Conservation (phyloP, 2,888 invertebrate species). For the Julus scanicus region DNA sequence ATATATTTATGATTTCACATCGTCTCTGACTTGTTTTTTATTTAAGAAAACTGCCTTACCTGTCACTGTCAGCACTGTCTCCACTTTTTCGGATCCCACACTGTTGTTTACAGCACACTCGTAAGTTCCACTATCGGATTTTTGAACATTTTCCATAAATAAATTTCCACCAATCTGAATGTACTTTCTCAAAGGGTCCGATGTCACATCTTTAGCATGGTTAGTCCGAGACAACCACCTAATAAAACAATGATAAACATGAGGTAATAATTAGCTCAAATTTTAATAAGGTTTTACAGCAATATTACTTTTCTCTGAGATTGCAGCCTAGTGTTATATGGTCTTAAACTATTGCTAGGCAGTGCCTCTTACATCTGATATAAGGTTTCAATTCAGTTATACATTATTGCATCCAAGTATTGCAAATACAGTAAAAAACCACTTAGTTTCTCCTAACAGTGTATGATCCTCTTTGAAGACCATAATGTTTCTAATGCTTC, state of each 20-base stretch:
- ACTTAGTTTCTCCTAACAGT: not conserved
- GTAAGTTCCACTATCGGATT: conserved; percentile 94
- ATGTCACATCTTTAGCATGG: not conserved
- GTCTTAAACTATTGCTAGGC: not conserved
- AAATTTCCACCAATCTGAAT: conserved; percentile 91
- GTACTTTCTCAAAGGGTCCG: not conserved
- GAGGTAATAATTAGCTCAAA: not conserved
- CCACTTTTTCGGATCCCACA: conserved; percentile 90
- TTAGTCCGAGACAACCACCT: conserved; percentile 48
- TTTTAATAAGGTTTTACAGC: not conserved
- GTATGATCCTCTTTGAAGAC: not conserved
- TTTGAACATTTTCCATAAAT: conserved; percentile 91
- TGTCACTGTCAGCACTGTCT: conserved; percentile 91
- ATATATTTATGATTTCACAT: no score
- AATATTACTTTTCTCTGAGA: not conserved
- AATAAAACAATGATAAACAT: not conserved
- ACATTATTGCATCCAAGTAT: not conserved
- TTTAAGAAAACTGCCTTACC: conserved; percentile 64
- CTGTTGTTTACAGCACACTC: conserved; percentile 94
- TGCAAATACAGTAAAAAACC: not conserved
- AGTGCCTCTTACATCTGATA: not conserved
- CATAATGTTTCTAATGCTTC: not conserved
- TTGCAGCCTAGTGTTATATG: not conserved
- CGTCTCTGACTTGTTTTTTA: not conserved
- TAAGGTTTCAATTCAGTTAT: not conserved